phyloP scores from a whole-genome alignment of 1,140 invertebrate species.

The Uloborus diversus region DNA sequence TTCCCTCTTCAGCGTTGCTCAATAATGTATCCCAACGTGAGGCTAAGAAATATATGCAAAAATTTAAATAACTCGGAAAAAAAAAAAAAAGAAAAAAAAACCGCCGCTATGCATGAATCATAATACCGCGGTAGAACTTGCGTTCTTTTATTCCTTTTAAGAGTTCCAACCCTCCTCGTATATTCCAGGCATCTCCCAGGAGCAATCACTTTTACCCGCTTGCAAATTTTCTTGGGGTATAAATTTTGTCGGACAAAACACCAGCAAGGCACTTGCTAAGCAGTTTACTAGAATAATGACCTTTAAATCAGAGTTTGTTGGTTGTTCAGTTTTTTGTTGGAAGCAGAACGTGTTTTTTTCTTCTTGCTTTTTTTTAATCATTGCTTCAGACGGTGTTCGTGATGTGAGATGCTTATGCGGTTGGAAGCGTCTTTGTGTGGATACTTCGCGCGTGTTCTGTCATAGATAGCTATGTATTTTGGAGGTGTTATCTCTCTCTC shows the following conservation, averaged over 20 bases:
- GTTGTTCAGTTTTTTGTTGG: slow-evolving; percentile 12
- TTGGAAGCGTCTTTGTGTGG: neutral
- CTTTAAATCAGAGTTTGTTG: slow-evolving; percentile 45
- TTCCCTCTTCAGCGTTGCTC: no score
- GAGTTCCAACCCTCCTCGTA: neutral
- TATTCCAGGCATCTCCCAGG: neutral
- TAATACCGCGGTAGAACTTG: slow-evolving; percentile 23
- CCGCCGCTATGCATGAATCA: slow-evolving; percentile 43
- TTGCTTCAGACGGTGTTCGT: neutral
- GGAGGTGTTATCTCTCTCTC: slow-evolving; percentile 21
- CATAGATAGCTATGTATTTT: neutral
- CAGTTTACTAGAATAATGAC: slow-evolving; percentile 40
- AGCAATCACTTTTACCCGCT: neutral
- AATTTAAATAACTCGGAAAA: slow-evolving; percentile 38
- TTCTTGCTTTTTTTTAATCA: neutral
- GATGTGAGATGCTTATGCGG: neutral
- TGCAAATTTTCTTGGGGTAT: slow-evolving; percentile 4
- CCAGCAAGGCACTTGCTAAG: slow-evolving; percentile 23
- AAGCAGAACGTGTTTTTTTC: neutral
- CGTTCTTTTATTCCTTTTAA: neutral
- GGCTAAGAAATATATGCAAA: slow-evolving; percentile 30
- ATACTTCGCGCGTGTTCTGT: slow-evolving; percentile 4
- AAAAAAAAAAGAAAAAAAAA: no score
- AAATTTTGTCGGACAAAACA: slow-evolving; percentile 33
- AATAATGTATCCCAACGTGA: slow-evolving; percentile 23